Evolutionary conservation across 1,140 invertebrate genomes (phyloP).

Genomic region (Camponotus vicinus): DNA sequence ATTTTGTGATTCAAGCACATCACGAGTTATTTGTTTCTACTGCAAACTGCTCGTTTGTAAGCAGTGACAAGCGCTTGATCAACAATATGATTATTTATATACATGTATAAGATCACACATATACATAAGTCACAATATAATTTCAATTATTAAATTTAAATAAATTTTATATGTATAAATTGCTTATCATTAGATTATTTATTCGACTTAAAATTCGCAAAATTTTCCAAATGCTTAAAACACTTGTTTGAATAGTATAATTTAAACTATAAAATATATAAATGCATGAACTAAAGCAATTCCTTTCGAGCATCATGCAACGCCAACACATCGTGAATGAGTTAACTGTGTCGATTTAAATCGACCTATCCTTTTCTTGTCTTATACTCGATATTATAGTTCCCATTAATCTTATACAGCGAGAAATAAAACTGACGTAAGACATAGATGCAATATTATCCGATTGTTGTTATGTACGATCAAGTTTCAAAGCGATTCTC

Average conservation of each 20-base stretch:
- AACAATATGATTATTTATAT: background rate
- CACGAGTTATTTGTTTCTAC: constrained; percentile 36
- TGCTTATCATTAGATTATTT: constrained; percentile 1
- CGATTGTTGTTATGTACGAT: constrained; percentile 25
- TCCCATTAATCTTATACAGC: background rate
- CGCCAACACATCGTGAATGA: background rate
- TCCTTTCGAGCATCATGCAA: background rate
- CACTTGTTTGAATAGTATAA: background rate
- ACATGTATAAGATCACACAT: background rate
- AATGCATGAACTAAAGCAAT: constrained; percentile 3
- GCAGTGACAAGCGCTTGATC: background rate
- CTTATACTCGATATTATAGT: background rate
- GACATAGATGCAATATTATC: constrained; percentile 19
- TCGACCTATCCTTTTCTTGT: constrained; percentile 29
- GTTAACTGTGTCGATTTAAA: constrained; percentile 32
- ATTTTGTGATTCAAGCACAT: constrained; percentile 40
- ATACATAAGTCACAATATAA: background rate
- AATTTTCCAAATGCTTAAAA: background rate
- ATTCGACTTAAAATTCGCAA: background rate
- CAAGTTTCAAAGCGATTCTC: background rate
- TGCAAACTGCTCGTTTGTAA: constrained; percentile 34
- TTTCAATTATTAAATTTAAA: background rate
- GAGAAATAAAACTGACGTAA: constrained; percentile 51
- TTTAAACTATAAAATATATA: background rate
- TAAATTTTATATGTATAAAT: background rate